These are phyloP conservation scores for Allolobophora icterica DNA, from an alignment of 2,888 invertebrate species.

Conservation along the genomic window DNA sequence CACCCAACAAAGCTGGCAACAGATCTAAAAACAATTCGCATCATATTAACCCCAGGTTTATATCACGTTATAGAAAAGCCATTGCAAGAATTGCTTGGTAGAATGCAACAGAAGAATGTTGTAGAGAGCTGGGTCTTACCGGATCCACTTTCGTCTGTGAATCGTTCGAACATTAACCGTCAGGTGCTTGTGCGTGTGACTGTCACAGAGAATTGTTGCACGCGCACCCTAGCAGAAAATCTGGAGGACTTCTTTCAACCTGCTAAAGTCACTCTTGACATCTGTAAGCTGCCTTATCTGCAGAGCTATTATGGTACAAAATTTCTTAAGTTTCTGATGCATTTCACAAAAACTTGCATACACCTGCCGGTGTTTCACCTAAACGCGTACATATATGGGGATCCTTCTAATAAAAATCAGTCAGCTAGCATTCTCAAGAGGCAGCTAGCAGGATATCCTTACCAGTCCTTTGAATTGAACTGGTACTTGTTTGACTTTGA, in stretches of 20 bases:
- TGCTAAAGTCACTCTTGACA: neutral
- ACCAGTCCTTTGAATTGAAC: neutral
- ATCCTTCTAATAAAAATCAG: neutral
- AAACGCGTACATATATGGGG: neutral
- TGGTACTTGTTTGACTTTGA: conserved; percentile 1
- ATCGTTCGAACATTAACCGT: neutral
- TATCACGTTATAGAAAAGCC: neutral
- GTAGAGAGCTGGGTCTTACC: neutral
- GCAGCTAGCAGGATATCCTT: neutral
- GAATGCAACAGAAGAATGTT: neutral
- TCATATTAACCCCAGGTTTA: neutral
- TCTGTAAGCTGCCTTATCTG: neutral
- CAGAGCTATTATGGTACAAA: neutral
- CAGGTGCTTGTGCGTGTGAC: neutral
- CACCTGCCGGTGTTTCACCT: neutral
- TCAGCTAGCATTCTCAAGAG: conserved; percentile 6
- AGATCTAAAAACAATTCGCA: conserved; percentile 17
- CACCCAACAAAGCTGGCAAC: neutral
- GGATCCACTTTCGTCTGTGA: neutral
- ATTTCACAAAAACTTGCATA: neutral
- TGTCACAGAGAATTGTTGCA: neutral
- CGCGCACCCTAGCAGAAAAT: neutral
- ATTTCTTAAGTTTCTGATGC: conserved; percentile 1
- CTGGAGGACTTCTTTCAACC: neutral
- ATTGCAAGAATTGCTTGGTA: neutral